phyloP scores from a whole-genome alignment of 2,113 vertebrate genomes.

The Crotophaga sulcirostris region DNA sequence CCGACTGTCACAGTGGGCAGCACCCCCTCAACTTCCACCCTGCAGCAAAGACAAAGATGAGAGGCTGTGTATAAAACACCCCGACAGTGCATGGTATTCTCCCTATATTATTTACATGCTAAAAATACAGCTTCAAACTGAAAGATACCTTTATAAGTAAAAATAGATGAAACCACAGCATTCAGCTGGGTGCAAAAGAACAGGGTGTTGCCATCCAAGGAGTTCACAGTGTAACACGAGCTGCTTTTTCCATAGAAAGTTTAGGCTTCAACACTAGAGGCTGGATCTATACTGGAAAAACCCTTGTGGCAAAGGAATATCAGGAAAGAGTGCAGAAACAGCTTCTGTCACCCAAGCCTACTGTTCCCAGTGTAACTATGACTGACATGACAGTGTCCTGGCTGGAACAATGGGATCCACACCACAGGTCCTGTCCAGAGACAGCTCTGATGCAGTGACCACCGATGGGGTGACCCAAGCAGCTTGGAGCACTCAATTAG shows the following conservation, averaged over 20 bases:
- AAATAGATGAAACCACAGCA: neutral
- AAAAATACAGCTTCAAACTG: neutral
- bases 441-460: too few species aligned
- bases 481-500: too few species aligned
- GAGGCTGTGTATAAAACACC: neutral
- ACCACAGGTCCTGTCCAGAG: too few species aligned
- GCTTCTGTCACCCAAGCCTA: neutral
- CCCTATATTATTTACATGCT: neutral
- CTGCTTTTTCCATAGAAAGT: neutral
- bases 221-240: neutral
- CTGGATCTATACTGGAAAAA: neutral
- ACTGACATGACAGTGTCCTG: neutral
- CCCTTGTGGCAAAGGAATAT: neutral
- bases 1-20: neutral
- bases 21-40: conserved; percentile 9
- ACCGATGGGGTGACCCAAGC: too few species aligned
- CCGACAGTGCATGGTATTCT: neutral
- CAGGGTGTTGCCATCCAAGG: neutral
- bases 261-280: neutral
- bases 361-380: neutral
- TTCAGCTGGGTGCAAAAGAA: neutral
- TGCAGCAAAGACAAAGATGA: neutral
- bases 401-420: too few species aligned
- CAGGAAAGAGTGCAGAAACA: neutral
- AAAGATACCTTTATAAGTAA: neutral